Conservation (phyloP, 2,797 vertebrate genomes). For the Percopsis omiscomaycus region DNA sequence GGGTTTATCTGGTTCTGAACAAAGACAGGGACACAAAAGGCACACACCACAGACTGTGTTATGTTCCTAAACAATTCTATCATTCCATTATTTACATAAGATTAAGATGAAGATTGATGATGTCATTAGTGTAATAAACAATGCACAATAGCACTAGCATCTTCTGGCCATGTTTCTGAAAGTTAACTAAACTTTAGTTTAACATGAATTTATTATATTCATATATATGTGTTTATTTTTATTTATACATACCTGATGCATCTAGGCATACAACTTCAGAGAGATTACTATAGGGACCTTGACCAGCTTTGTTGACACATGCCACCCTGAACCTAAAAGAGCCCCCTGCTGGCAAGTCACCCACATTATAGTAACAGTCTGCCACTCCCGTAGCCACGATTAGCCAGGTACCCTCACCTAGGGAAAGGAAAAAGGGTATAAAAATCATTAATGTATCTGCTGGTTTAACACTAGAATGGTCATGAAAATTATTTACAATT, state of each 20-base stretch:
- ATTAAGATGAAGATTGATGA: not conserved
- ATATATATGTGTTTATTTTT: not conserved
- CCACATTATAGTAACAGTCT: slow-evolving; percentile 95
- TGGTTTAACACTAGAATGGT: too few species aligned
- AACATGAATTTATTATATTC: not conserved
- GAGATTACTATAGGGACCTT: slow-evolving; percentile 90
- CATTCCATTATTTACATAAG: too few species aligned
- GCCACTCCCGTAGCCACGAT: slow-evolving; percentile 84
- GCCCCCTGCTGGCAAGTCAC: slow-evolving; percentile 79
- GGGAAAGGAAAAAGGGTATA: not conserved
- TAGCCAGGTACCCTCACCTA: slow-evolving; percentile 90
- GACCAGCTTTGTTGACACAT: slow-evolving; percentile 94
- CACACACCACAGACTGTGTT: not conserved
- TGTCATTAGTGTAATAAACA: too few species aligned
- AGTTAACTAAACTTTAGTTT: too few species aligned
- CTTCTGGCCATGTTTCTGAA: too few species aligned
- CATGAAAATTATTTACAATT: too few species aligned
- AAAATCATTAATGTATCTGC: too few species aligned
- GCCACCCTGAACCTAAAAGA: slow-evolving; percentile 90
- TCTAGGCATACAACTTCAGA: slow-evolving; percentile 84
- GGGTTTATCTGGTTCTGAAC: slow-evolving; percentile 69
- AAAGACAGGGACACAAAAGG: slow-evolving; percentile 19
- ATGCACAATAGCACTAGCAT: too few species aligned
- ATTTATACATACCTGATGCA: slow-evolving; percentile 71
- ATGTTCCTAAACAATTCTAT: not conserved